Evolutionary conservation across 2,888 invertebrate genomes (phyloP).

Genomic region (Nebria salina): DNA sequence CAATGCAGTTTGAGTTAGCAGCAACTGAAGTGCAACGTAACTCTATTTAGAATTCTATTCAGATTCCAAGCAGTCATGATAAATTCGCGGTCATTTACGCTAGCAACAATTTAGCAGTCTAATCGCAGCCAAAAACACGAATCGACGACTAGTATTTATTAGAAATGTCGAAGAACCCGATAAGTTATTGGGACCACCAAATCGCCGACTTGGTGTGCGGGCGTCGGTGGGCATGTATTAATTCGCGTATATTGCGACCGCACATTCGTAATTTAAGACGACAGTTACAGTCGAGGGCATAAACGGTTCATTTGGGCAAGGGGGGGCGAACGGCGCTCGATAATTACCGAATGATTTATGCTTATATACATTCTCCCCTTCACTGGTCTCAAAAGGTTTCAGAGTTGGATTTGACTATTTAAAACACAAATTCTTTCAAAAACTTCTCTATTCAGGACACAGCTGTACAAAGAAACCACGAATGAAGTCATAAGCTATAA

Average conservation of each 20-base stretch:
- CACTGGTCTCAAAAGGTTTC: not conserved
- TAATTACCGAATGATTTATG: not conserved
- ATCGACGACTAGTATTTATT: not conserved
- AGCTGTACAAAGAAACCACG: too few relatives aligned
- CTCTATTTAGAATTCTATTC: too few relatives aligned
- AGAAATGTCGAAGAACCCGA: constrained; percentile 2
- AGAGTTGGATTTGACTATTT: not conserved
- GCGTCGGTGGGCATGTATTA: not conserved
- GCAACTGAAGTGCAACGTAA: too few relatives aligned
- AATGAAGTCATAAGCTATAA: too few relatives aligned
- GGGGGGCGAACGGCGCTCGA: not conserved
- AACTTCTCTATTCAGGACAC: too few relatives aligned
- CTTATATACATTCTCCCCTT: not conserved
- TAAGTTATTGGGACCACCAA: not conserved
- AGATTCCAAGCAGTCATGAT: not conserved
- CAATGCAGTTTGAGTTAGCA: too few relatives aligned
- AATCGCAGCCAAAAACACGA: not conserved
- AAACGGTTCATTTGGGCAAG: not conserved
- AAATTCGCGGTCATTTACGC: not conserved
- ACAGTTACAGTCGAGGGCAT: not conserved
- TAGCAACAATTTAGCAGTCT: not conserved
- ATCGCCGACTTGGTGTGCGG: not conserved
- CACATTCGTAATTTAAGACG: not conserved
- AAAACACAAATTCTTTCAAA: not conserved
- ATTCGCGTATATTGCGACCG: not conserved